Percentiles rank a stretch among this genome's conserved stretches.
Conservation (phyloP, 2,888 invertebrate species). For the Eucera pruinosa region DNA sequence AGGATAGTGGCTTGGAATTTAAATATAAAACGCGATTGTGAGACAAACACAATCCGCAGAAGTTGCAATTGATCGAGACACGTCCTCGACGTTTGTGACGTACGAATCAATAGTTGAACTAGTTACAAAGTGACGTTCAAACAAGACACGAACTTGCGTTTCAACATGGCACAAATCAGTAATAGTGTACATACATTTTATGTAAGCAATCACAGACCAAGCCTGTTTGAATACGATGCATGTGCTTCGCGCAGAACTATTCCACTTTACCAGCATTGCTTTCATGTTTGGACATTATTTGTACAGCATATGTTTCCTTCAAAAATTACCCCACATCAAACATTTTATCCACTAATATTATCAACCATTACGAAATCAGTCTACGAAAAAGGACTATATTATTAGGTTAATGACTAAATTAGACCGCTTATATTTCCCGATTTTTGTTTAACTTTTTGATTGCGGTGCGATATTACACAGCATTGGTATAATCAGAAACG, state of each 20-base stretch:
- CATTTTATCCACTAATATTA: background rate
- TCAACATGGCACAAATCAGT: slow-evolving; percentile 14
- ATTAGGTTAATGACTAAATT: no score
- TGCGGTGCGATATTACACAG: no score
- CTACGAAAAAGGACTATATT: no score
- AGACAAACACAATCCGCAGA: no score
- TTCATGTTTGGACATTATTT: background rate
- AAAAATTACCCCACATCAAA: background rate
- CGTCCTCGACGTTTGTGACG: background rate
- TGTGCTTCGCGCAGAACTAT: background rate
- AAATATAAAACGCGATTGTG: background rate
- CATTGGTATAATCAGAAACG: no score
- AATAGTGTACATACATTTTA: slow-evolving; percentile 22
- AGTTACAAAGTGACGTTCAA: slow-evolving; percentile 26
- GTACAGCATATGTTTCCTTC: background rate
- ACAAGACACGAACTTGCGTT: slow-evolving; percentile 11
- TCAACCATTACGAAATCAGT: no score
- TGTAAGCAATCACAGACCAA: slow-evolving; percentile 21
- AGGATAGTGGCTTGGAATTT: background rate
- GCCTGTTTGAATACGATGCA: slow-evolving; percentile 2
- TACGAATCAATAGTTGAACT: slow-evolving; percentile 25
- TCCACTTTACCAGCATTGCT: background rate
- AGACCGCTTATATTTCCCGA: no score
- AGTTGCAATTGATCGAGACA: background rate
- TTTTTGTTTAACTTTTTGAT: no score